These are phyloP conservation scores for Heterotilapia buettikoferi DNA, from an alignment of 2,113 vertebrate species.

Conservation along the genomic window DNA sequence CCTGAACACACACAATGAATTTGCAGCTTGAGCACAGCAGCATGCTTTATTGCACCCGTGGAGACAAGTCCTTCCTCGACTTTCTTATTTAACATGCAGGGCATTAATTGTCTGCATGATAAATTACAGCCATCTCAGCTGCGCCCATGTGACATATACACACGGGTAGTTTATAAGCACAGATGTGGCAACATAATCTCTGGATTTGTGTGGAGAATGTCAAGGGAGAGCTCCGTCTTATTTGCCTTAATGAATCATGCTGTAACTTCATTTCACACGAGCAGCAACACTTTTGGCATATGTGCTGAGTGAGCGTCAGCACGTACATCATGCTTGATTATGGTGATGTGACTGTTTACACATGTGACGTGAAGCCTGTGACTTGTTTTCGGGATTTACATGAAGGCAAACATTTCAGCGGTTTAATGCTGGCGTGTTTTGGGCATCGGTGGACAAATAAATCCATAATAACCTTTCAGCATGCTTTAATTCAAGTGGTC, in stretches of 20 bases:
- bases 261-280: slow-evolving; percentile 28
- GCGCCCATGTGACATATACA: slow-evolving; percentile 39
- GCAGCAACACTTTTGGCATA: neutral
- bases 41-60: neutral
- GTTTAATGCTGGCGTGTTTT: neutral
- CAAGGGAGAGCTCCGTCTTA: slow-evolving; percentile 13
- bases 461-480: neutral
- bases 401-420: neutral
- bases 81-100: slow-evolving; percentile 22
- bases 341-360: neutral
- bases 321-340: slow-evolving; percentile 6
- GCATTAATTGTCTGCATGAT: slow-evolving; percentile 53
- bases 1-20: neutral
- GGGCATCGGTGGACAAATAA: neutral
- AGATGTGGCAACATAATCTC: slow-evolving; percentile 48
- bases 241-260: slow-evolving; percentile 42
- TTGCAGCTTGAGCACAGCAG: neutral
- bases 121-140: slow-evolving; percentile 39
- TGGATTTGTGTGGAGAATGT: slow-evolving; percentile 29
- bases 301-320: neutral
- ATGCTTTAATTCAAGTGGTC: neutral
- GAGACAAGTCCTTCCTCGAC: neutral
- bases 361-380: neutral
- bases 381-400: neutral
- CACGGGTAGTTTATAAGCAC: slow-evolving; percentile 38